phyloP scores from a whole-genome alignment of 2,797 vertebrate genomes.

The Esox lucius region DNA sequence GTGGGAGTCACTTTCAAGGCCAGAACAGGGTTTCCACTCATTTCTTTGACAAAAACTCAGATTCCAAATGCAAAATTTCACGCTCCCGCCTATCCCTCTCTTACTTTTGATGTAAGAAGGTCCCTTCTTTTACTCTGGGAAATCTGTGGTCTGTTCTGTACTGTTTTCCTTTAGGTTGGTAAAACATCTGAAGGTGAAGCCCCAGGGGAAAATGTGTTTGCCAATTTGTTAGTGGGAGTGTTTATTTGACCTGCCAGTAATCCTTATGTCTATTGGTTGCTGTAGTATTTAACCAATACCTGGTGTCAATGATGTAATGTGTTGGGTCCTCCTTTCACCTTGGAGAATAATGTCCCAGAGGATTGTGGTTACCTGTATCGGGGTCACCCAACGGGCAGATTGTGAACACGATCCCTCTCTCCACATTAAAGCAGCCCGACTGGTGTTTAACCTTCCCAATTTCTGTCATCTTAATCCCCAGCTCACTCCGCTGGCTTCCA shows the following conservation, averaged over 20 bases:
- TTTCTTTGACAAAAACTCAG: too few species aligned
- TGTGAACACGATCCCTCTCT: not conserved
- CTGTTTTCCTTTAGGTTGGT: slow-evolving; percentile 48
- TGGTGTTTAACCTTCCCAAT: too few species aligned
- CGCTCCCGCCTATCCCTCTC: too few species aligned
- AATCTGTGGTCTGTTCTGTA: slow-evolving; percentile 23
- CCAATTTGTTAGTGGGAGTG: too few species aligned
- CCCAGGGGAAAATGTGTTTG: slow-evolving; percentile 31
- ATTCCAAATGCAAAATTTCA: too few species aligned
- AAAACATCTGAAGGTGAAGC: slow-evolving; percentile 35
- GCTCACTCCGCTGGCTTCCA: too few species aligned
- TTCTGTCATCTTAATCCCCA: too few species aligned
- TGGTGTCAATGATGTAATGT: slow-evolving; percentile 40
- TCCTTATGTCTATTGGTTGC: slow-evolving; percentile 21
- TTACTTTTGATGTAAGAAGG: slow-evolving; percentile 8
- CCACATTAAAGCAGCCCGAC: not conserved
- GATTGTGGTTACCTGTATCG: not conserved
- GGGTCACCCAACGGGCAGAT: too few species aligned
- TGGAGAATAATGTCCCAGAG: slow-evolving; percentile 47
- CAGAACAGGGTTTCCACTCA: too few species aligned
- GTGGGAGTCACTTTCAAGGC: too few species aligned
- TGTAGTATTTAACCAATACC: slow-evolving; percentile 39
- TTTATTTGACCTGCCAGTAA: too few species aligned
- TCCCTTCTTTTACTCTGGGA: slow-evolving; percentile 11
- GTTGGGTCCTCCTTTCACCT: slow-evolving; percentile 34